These are phyloP conservation scores for Piezodorus guildinii DNA, from an alignment of 1,140 invertebrate species.

Conservation along the genomic window DNA sequence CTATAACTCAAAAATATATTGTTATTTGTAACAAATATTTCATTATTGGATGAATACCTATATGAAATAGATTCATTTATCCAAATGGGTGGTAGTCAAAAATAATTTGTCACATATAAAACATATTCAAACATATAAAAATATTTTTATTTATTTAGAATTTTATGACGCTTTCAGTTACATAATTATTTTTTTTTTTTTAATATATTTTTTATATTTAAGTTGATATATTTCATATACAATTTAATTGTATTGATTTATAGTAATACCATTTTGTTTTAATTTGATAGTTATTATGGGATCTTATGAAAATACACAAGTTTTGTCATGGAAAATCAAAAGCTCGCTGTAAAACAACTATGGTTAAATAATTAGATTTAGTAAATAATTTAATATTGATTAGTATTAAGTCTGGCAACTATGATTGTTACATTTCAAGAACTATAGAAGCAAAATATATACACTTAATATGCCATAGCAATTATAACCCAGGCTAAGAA, in stretches of 20 bases:
- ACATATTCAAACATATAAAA: background rate
- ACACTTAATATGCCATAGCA: constrained; percentile 1
- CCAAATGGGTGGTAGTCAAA: too few relatives aligned
- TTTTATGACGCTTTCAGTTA: background rate
- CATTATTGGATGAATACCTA: too few relatives aligned
- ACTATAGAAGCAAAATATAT: constrained; percentile 5
- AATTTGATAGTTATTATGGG: background rate
- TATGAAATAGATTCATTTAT: too few relatives aligned
- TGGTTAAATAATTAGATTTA: too few relatives aligned
- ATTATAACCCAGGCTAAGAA: background rate
- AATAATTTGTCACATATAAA: background rate
- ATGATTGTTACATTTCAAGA: background rate
- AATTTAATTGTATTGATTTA: background rate
- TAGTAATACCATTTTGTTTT: background rate
- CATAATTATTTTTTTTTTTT: background rate
- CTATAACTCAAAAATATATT: too few relatives aligned
- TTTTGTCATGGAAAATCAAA: too few relatives aligned
- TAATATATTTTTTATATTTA: background rate
- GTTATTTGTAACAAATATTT: too few relatives aligned
- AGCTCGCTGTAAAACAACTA: too few relatives aligned
- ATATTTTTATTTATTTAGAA: background rate
- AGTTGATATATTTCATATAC: background rate
- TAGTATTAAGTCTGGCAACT: background rate
- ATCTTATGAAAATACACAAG: too few relatives aligned
- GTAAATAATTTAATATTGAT: background rate